phyloP scores from a whole-genome alignment of 2,797 vertebrate genomes.

The Pangasius larnaudii region DNA sequence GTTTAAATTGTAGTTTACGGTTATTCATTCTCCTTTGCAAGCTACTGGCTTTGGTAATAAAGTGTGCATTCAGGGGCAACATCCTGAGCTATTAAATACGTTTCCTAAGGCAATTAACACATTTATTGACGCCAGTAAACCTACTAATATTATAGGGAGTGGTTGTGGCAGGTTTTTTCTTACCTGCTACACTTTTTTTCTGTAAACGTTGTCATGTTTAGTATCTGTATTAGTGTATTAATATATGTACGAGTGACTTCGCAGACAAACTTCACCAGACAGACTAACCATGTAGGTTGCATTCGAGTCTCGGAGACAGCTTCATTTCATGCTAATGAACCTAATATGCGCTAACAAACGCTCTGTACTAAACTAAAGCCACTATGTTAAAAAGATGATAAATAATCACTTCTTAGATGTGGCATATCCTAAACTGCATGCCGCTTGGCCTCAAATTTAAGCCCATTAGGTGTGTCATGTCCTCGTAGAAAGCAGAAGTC shows the following conservation, averaged over 20 bases:
- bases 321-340: neutral
- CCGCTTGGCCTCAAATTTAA: neutral
- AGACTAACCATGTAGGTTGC: neutral
- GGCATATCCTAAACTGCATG: neutral
- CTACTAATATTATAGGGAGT: neutral
- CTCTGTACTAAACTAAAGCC: neutral
- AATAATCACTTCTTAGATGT: neutral
- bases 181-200: neutral
- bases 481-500: constrained; percentile 15
- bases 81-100: neutral
- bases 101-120: neutral
- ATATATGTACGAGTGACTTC: neutral
- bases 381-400: neutral
- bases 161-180: neutral
- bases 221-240: too few species aligned
- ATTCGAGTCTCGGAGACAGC: neutral
- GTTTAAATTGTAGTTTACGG: neutral
- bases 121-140: neutral
- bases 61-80: neutral
- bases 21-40: neutral
- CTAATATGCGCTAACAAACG: neutral
- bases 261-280: neutral
- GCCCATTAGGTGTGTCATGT: neutral
- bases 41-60: neutral
- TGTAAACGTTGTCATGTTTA: neutral